These are phyloP conservation scores for Pandion haliaetus DNA, from an alignment of 2,113 vertebrate species.

Conservation along the genomic window DNA sequence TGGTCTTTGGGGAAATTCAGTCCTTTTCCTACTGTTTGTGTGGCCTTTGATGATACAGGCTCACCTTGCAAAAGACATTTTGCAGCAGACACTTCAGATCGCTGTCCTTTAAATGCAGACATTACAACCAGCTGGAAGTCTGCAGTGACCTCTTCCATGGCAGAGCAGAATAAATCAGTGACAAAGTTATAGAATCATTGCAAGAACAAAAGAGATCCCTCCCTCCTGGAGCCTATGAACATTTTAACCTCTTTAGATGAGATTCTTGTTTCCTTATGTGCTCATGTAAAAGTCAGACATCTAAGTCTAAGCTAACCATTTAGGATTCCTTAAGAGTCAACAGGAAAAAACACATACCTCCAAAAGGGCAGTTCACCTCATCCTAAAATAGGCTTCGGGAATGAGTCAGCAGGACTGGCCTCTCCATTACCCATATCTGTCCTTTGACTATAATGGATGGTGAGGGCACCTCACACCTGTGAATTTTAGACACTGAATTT, in stretches of 20 bases:
- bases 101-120: constrained; percentile 25
- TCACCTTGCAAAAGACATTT: constrained; percentile 32
- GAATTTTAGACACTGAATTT: background rate
- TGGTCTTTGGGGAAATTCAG: background rate
- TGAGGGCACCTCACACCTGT: background rate
- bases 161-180: constrained; percentile 30
- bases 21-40: background rate
- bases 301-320: background rate
- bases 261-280: background rate
- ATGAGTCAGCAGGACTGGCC: constrained; percentile 8
- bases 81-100: background rate
- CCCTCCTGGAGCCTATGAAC: background rate
- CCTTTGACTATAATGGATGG: background rate
- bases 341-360: background rate
- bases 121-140: constrained; percentile 39
- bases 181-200: background rate
- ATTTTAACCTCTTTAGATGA: background rate
- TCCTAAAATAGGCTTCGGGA: background rate
- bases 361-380: background rate
- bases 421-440: background rate
- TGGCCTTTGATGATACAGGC: background rate
- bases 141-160: constrained; percentile 16
- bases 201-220: background rate
- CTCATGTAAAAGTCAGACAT: background rate
- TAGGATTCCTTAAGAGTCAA: background rate